Evolutionary conservation across 1,140 invertebrate species (phyloP), one percentile per base, ranked within the genome.

Genomic region (Zaprionus ghesquierei): DNA sequence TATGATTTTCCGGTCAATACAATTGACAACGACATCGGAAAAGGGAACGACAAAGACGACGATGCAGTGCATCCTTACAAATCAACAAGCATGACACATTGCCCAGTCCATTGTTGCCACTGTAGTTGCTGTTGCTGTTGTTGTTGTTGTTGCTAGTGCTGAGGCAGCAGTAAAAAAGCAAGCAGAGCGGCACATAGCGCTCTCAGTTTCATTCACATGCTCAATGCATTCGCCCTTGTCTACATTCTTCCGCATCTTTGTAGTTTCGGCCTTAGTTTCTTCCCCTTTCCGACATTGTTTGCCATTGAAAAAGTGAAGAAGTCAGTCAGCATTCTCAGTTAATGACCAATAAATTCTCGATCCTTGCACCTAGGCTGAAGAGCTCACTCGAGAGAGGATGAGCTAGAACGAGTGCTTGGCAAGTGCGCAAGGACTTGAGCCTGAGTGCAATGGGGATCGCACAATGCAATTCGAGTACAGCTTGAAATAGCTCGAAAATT

Each of bases 1-100:
- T 86, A 87, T 86, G 82, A 86, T 86, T 86, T 86, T 86, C 82
- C 82, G 82, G 82, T 86, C 82, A 86, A 86, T 86, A 86, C 82
- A 86, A 86, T 79, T 81, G 71, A 69, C 71, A 58, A 76, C 46
- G 72, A 46, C 18, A 12, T 10, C 25, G 35, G 35, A n/a, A 38
- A 41, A 2, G 35, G 35, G 35, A 15, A 38, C 13, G 35, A 38
- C n/a, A 27, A 27, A 3, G 10, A 20, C 33, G 29, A 44, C 9
- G 61, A 41, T 66, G 65, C 69, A 70, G 20, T 77, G 82, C 82
- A 86, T 86, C 82, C 82, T 86, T 86, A 86, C 82, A 86, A 86
- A 86, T 86, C 82, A 86, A 86, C 79, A 86, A 87, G 82, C 82
- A 86, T 86, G 82, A 86, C 82, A 86, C 82, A 86, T 86, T 86